A percentile compares a stretch with the other conserved stretches of the same genome.
Conservation (phyloP, 1,140 invertebrate genomes). For the Lordiphosa mommai region DNA sequence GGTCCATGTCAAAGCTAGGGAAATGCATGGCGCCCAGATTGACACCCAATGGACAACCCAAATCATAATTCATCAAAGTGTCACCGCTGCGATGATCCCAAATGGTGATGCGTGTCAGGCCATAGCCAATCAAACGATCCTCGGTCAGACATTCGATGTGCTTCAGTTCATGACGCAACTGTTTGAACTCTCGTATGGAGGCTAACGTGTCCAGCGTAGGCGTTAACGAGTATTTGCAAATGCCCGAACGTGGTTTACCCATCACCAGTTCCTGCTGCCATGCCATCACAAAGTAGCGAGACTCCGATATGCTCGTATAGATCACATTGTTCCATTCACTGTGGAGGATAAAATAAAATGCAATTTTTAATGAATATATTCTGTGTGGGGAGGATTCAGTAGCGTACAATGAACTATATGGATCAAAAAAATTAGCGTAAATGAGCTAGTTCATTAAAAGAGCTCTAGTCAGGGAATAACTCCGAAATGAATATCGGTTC, state of each 20-base stretch:
- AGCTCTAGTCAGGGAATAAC: too few species aligned
- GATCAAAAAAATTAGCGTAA: too few species aligned
- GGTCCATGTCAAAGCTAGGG: constrained; percentile 60
- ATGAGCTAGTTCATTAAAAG: too few species aligned
- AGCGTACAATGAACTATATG: too few species aligned
- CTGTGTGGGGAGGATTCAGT: too few species aligned
- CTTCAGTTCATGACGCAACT: constrained; percentile 54
- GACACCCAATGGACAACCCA: constrained; percentile 48
- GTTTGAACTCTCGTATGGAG: constrained; percentile 74
- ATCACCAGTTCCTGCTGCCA: constrained; percentile 64
- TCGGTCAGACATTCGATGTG: constrained; percentile 68
- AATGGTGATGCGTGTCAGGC: constrained; percentile 55
- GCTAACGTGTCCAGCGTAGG: constrained; percentile 69
- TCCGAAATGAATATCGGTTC: too few species aligned
- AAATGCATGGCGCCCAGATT: constrained; percentile 64
- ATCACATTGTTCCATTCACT: constrained; percentile 53
- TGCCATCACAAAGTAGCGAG: constrained; percentile 72
- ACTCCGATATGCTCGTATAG: constrained; percentile 64
- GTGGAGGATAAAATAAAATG: too few species aligned
- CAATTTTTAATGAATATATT: too few species aligned
- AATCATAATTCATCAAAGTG: constrained; percentile 71
- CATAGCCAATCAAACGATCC: constrained; percentile 71
- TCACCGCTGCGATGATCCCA: constrained; percentile 78
- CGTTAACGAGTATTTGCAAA: constrained; percentile 76
- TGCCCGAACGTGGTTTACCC: constrained; percentile 59